phyloP scores from a whole-genome alignment of 1,140 invertebrate species.

The Epicauta chinensis region DNA sequence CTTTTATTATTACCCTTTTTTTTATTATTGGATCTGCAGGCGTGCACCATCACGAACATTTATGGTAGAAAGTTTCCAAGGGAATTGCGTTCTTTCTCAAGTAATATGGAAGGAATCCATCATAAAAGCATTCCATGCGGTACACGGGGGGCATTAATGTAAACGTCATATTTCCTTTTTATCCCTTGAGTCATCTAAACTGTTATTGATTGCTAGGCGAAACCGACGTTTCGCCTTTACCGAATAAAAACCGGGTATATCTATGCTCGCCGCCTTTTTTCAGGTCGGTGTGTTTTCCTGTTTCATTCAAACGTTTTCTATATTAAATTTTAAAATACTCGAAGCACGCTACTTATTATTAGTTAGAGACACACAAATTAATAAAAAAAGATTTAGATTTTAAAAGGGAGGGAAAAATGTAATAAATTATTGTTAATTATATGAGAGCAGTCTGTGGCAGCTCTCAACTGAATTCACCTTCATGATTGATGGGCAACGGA shows the following conservation, averaged over 20 bases:
- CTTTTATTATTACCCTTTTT: too few species aligned
- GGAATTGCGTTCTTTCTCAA: slow-evolving; percentile 27
- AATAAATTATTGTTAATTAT: too few species aligned
- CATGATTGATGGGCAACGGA: too few species aligned
- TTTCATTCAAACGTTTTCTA: background rate
- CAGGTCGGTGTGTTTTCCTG: background rate
- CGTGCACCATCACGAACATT: slow-evolving; percentile 7
- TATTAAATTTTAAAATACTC: slow-evolving; percentile 16
- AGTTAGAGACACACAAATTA: background rate
- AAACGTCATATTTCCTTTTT: slow-evolving; percentile 32
- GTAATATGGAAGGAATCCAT: slow-evolving; percentile 27
- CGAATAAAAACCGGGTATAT: slow-evolving; percentile 6
- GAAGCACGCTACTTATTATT: slow-evolving; percentile 13
- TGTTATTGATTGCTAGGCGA: slow-evolving; percentile 24
- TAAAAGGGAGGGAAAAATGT: too few species aligned
- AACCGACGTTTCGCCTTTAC: slow-evolving; percentile 11
- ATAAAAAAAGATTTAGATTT: too few species aligned
- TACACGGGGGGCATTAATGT: slow-evolving; percentile 24
- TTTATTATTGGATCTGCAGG: too few species aligned
- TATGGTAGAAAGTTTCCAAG: slow-evolving; percentile 22
- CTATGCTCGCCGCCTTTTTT: background rate
- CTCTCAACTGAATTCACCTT: too few species aligned
- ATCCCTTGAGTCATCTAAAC: slow-evolving; percentile 25
- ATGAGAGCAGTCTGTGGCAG: too few species aligned
- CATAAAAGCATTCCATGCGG: slow-evolving; percentile 31